Conservation (phyloP, 2,888 invertebrate species). For the Punctoribates punctum region DNA sequence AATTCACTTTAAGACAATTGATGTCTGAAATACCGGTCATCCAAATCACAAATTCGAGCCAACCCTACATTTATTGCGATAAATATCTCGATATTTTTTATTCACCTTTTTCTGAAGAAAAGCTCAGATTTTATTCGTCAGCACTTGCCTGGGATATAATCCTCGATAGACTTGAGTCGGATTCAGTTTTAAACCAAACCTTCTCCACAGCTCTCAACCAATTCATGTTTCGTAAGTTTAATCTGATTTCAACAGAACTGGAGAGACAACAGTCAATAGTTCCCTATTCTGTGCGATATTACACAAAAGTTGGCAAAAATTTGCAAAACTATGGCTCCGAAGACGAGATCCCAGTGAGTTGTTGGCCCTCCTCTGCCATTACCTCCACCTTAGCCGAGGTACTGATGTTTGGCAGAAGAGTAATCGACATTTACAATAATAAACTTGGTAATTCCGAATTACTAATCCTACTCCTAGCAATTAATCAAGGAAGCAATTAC, state of each 20-base stretch:
- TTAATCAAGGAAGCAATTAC: no score
- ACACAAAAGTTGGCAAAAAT: background rate
- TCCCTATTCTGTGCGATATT: background rate
- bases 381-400: background rate
- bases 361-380: background rate
- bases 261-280: background rate
- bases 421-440: background rate
- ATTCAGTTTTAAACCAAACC: background rate
- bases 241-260: background rate
- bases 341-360: background rate
- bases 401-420: background rate
- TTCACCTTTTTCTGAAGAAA: background rate
- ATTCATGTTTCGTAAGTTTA: background rate
- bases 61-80: background rate
- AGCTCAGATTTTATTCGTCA: background rate
- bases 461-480: no score
- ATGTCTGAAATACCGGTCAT: conserved; percentile 59
- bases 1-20: conserved; percentile 58
- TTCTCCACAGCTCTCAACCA: background rate
- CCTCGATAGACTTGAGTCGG: background rate
- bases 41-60: conserved; percentile 49
- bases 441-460: background rate
- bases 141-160: background rate
- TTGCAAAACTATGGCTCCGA: background rate
- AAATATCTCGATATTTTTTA: background rate